phyloP scores from a whole-genome alignment of 1,140 invertebrate species.

The Heliothis subflexa region DNA sequence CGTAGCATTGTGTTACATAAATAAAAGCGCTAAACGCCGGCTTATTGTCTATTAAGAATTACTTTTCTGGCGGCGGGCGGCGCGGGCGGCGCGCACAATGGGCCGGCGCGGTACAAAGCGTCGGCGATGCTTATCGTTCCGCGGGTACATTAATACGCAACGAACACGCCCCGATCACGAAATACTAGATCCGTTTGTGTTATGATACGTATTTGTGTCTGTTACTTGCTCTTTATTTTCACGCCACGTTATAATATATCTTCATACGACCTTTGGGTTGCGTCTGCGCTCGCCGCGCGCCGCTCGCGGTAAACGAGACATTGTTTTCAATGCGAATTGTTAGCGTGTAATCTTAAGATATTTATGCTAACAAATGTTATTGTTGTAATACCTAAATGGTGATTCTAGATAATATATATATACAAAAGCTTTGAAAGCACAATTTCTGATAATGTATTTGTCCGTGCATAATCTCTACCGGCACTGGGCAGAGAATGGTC shows the following conservation, averaged over 20 bases:
- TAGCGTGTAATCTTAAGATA: not conserved
- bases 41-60: slow-evolving; percentile 85
- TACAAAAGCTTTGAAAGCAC: not conserved
- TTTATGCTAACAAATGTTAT: slow-evolving; percentile 28
- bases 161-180: slow-evolving; percentile 75
- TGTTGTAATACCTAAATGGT: not conserved
- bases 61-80: slow-evolving; percentile 79
- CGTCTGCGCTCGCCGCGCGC: not conserved
- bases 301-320: slow-evolving; percentile 35
- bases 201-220: slow-evolving; percentile 60
- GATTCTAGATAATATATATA: not conserved
- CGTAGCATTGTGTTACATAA: slow-evolving; percentile 74
- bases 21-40: slow-evolving; percentile 79
- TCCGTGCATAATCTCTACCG: not conserved
- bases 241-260: slow-evolving; percentile 55
- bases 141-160: slow-evolving; percentile 78
- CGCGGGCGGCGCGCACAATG: slow-evolving; percentile 69
- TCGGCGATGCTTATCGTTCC: slow-evolving; percentile 73
- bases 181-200: slow-evolving; percentile 78
- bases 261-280: slow-evolving; percentile 37
- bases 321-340: slow-evolving; percentile 37
- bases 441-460: not conserved
- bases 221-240: slow-evolving; percentile 66
- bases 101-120: slow-evolving; percentile 75
- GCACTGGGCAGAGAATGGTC: not conserved